Base-by-base conservation (phyloP, 2,113 vertebrate genomes). In the Bungarus multicinctus region DNA sequence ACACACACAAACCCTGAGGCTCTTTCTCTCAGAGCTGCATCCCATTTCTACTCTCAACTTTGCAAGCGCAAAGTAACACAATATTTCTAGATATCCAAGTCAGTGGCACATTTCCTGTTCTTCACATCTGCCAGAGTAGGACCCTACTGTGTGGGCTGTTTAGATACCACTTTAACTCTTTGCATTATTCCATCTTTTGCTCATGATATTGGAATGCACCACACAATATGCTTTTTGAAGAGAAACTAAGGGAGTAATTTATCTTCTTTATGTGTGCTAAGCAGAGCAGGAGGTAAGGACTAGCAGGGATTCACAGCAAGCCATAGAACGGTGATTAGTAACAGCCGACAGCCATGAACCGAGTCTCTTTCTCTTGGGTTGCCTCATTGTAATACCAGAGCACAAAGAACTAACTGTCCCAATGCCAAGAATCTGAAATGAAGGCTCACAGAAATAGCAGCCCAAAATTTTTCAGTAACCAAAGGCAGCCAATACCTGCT, bases 231-330 rank as follows among this genome's bases (percentile, higher is more conserved):
- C 96, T 97, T 98, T 98, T 97, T 96, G 97, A 98, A 97, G 94
- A 96, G 96, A 96, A 97, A 97, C 96, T 94, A 94, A 90, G 97
- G 97, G 97, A 97, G 97, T 96, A 97, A 97, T 97, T 98, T 97
- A 97, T 97, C 97, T 97, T 97, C 97, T 98, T 98, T 98, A 97
- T 98, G 96, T 97, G 97, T 97, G 97, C 97, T 98, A 98, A 98
- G 97, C 97, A 97, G 98, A 98, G 98, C 98, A 98, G 97, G 97
- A 98, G 97, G 96, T 96, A 97, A 94, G 96, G 94, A 96, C 95
- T 95, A 95, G 96, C 95, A 86, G 92, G 96, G 97, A 97, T 97
- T 97, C 97, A 93, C 95, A 97, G 97, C 93, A 97, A 97, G 97
- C 97, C 92, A 97, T 96, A 97, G 97, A 98, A 97, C 93, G 96